These are phyloP conservation scores for Nematostella vectensis DNA, from an alignment of 92 coral and sea anemone species.

Conservation along the genomic window DNA sequence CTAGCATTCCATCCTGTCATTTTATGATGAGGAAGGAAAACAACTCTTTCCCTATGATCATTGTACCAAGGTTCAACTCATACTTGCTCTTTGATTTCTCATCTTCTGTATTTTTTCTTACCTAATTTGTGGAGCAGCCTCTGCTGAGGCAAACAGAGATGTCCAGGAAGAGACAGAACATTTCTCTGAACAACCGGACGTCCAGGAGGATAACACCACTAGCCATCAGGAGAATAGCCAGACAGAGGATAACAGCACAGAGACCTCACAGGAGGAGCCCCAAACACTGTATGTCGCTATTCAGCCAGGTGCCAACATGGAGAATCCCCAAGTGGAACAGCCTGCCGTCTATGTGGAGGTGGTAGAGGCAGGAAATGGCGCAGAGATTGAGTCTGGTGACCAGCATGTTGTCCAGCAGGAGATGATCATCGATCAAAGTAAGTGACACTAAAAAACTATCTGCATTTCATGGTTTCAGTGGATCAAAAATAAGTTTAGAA, in stretches of 20 bases:
- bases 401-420: conserved; percentile 86
- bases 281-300: conserved; percentile 96
- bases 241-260: background rate
- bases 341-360: conserved; percentile 99
- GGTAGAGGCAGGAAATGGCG: conserved; percentile 92
- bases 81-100: too few species aligned
- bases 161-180: background rate
- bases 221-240: background rate
- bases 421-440: conserved; percentile 89
- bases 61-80: too few species aligned
- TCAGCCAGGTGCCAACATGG: conserved; percentile 82
- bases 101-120: too few species aligned
- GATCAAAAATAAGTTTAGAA: background rate
- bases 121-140: too few species aligned
- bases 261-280: conserved; percentile 11
- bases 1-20: too few species aligned
- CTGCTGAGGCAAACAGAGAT: background rate
- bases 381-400: conserved; percentile 71
- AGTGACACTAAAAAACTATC: conserved; percentile 8
- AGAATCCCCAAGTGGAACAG: conserved; percentile 69
- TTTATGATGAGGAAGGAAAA: too few species aligned
- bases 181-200: background rate
- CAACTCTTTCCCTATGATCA: too few species aligned
- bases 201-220: background rate
- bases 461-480: background rate